Percentiles rank a stretch among this genome's conserved stretches.
Evolutionary conservation across 1,140 invertebrate species (phyloP).

Genomic region (Lasioglossum albipes): DNA sequence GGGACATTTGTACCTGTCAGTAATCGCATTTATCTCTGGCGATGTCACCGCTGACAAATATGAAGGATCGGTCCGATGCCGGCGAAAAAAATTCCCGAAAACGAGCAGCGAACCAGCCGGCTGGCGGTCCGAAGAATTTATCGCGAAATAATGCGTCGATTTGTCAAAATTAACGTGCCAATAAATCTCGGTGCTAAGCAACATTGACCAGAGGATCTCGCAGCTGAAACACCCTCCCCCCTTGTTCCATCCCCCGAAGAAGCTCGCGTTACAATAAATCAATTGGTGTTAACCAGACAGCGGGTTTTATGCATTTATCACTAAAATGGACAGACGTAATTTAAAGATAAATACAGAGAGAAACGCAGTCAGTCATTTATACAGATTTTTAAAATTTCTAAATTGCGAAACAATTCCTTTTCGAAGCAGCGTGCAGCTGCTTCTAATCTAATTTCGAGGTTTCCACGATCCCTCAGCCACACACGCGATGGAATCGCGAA

Average conservation of each 20-base stretch:
- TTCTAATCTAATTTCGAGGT: constrained; percentile 43
- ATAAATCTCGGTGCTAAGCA: constrained; percentile 12
- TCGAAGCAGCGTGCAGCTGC: neutral
- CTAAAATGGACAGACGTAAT: too few species aligned
- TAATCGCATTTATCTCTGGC: constrained; percentile 60
- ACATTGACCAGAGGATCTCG: neutral
- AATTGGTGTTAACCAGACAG: neutral
- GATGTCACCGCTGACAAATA: constrained; percentile 42
- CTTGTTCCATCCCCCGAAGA: neutral
- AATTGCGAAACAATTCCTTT: too few species aligned
- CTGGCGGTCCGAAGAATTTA: constrained; percentile 17
- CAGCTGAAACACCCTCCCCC: too few species aligned
- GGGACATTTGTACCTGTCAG: constrained; percentile 61
- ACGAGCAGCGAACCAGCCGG: constrained; percentile 44
- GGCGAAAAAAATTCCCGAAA: constrained; percentile 58
- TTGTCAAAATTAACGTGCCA: constrained; percentile 40
- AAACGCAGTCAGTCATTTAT: too few species aligned
- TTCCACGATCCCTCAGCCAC: neutral
- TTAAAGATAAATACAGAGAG: too few species aligned
- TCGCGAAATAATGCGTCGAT: constrained; percentile 32
- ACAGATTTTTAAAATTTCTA: too few species aligned
- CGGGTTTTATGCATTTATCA: too few species aligned
- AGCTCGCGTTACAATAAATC: constrained; percentile 8
- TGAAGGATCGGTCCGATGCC: constrained; percentile 53
- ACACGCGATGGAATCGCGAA: constrained; percentile 38